Base-by-base conservation (phyloP, 1,140 invertebrate genomes). In the Uloborus diversus region DNA sequence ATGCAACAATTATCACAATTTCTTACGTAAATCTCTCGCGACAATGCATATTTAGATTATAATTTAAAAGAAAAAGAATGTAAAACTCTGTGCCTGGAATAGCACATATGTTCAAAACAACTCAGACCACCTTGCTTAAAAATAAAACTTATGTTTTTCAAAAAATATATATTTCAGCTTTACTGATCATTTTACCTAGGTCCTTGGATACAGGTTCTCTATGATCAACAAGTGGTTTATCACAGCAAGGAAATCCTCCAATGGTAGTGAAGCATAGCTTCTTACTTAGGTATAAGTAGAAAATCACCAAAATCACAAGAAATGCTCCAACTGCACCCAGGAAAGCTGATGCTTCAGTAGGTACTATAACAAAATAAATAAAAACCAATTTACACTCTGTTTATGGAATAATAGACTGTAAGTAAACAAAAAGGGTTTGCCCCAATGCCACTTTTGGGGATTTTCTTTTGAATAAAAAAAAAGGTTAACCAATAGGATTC, bases 211-310 rank as follows among this genome's bases (percentile, higher is more conserved):
- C 83, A 85, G 61, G 88, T 83, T 70, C 59, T 81, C 89, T 83
- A 49, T 79, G 78, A 51, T 87, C 85, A 49, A 84, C 84, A 62
- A 86, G 85, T 2, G 88, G 87, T 82, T 91, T 89, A 83, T 91
- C 89, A 84, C 90, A 91, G 84, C 90, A 91, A 59, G 88, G 87
- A 80, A 91, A 88, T 53, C 89, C 89, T 27, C 89, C 89, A 78
- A 89, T 88, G 81, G 89, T 87, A 83, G 88, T 83, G 86, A 93
- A 92, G 85, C 92, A 93, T 87, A 92, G 91, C 85, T 91, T 91
- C 83, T 93, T 93, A 85, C 93, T 93, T 64, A 94, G 88, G 86
- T 94, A 95, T 61, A 94, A 88, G 82, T 93, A 92, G 82, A 94
- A 90, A n/a, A 94, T 90, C 79, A 94, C 86, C 61, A 94, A 88